These are phyloP conservation scores for Lasioglossum vierecki DNA, from an alignment of 2,888 invertebrate species.

Conservation along the genomic window DNA sequence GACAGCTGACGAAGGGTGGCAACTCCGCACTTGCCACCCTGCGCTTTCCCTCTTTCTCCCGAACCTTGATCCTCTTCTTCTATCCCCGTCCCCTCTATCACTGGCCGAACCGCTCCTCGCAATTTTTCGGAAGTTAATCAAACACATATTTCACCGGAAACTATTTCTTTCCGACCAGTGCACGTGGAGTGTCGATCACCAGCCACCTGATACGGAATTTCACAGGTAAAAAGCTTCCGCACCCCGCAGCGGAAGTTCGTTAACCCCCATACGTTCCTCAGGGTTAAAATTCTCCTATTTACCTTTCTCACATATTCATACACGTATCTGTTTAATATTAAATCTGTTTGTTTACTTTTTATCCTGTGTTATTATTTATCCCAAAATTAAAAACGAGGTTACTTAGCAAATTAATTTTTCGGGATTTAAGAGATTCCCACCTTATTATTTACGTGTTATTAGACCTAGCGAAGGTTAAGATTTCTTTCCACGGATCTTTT, in stretches of 20 bases:
- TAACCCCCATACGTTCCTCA: no score
- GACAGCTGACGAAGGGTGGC: slow-evolving; percentile 80
- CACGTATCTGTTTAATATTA: no score
- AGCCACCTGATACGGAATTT: not conserved
- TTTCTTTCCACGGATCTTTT: not conserved
- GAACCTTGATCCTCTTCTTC: slow-evolving; percentile 23
- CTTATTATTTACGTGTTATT: no score
- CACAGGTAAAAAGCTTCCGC: not conserved
- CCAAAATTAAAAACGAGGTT: no score
- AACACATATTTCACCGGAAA: not conserved
- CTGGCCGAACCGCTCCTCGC: not conserved
- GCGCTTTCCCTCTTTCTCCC: slow-evolving; percentile 42
- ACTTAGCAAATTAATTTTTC: no score
- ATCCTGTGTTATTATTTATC: no score
- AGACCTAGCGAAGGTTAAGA: not conserved
- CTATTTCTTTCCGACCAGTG: not conserved
- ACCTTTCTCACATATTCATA: no score
- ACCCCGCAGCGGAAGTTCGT: not conserved
- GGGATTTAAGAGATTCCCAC: no score
- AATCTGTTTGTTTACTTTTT: no score
- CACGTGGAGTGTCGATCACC: no score
- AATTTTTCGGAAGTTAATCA: not conserved
- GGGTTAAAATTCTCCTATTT: no score
- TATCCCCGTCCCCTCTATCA: not conserved
- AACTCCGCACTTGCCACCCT: slow-evolving; percentile 57